Conservation (phyloP, 1,140 invertebrate species). For the Condylostylus longicornis region DNA sequence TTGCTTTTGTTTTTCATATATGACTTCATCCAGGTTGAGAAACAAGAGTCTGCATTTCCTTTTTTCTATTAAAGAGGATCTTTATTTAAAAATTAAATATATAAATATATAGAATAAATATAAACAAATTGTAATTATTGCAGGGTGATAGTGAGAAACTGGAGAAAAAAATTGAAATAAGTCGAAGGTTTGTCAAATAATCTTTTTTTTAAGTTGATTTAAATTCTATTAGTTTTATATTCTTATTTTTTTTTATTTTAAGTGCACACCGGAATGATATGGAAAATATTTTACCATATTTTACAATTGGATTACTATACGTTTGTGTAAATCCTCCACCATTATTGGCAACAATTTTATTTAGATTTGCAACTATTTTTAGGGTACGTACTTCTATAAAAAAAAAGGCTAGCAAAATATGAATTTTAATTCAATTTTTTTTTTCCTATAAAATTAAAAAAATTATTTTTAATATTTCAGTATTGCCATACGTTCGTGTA, state of each 20-base stretch:
- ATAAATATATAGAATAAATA: background rate
- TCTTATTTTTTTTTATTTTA: slow-evolving; percentile 9
- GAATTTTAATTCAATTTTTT: too few relatives aligned
- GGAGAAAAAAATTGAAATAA: background rate
- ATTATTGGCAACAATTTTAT: slow-evolving; percentile 37
- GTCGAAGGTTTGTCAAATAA: background rate
- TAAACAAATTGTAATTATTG: background rate
- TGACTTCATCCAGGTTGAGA: slow-evolving; percentile 21
- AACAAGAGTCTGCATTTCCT: slow-evolving; percentile 7
- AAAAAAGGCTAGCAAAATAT: too few relatives aligned
- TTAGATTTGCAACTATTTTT: slow-evolving; percentile 39
- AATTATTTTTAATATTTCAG: too few relatives aligned
- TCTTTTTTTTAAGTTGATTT: background rate
- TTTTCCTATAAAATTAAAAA: too few relatives aligned
- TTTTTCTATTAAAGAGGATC: slow-evolving; percentile 26
- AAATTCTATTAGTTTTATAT: background rate
- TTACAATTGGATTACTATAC: slow-evolving; percentile 42
- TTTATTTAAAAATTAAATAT: slow-evolving; percentile 22
- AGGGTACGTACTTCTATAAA: too few relatives aligned
- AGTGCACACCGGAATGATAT: slow-evolving; percentile 55
- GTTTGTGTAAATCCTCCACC: slow-evolving; percentile 39
- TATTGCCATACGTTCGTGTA: slow-evolving; percentile 52
- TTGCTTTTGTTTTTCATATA: slow-evolving; percentile 20
- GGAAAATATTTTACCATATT: slow-evolving; percentile 51
- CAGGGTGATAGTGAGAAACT: background rate